These are phyloP conservation scores for Phylloscopus whistleri DNA, from an alignment of 2,113 vertebrate genomes.

Conservation along the genomic window DNA sequence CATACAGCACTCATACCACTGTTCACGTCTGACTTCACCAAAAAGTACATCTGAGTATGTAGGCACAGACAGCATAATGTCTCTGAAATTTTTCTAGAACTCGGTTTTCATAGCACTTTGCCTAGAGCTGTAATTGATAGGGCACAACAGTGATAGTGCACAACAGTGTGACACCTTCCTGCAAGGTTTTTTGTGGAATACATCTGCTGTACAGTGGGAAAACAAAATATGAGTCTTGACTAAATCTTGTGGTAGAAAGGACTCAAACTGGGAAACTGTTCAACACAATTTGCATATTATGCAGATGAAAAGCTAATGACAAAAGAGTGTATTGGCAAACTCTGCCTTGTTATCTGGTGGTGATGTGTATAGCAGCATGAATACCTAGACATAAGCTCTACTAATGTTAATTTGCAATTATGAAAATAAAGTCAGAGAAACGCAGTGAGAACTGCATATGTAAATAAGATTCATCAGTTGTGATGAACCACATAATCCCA, in stretches of 20 bases:
- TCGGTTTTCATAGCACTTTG: slow-evolving; percentile 25
- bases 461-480: slow-evolving; percentile 49
- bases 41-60: background rate
- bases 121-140: slow-evolving; percentile 43
- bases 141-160: background rate
- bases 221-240: slow-evolving; percentile 64
- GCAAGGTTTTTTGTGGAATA: slow-evolving; percentile 64
- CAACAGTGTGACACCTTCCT: slow-evolving; percentile 15
- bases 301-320: slow-evolving; percentile 72
- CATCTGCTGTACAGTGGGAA: slow-evolving; percentile 55
- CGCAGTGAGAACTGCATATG: slow-evolving; percentile 2
- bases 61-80: background rate
- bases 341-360: slow-evolving; percentile 60
- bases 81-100: slow-evolving; percentile 34
- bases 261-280: slow-evolving; percentile 67
- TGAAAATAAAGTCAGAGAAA: slow-evolving; percentile 50
- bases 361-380: slow-evolving; percentile 35
- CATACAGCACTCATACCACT: background rate
- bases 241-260: slow-evolving; percentile 52
- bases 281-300: slow-evolving; percentile 69
- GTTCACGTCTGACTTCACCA: background rate
- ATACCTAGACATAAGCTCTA: slow-evolving; percentile 62
- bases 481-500: background rate
- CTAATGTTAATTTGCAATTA: slow-evolving; percentile 69
- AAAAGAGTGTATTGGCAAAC: slow-evolving; percentile 69